Conservation (phyloP, 2,113 vertebrate genomes). For the Morphnarchus princeps region DNA sequence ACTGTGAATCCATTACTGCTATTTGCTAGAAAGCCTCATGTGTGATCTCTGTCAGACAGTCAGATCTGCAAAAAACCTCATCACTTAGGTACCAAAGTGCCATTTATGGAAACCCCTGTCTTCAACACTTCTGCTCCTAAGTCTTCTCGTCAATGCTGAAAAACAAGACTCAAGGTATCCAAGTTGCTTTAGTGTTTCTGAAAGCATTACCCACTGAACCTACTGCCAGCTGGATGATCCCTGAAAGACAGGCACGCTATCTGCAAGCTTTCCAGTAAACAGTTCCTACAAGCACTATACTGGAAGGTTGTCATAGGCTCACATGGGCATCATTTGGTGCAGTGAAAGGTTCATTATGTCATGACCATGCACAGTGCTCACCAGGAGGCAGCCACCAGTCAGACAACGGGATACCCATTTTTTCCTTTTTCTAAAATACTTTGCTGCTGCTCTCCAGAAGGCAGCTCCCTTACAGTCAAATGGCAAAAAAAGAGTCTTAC, state of each 20-base stretch:
- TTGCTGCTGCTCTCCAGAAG: background rate
- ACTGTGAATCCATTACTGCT: background rate
- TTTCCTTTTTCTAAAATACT: background rate
- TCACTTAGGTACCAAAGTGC: background rate
- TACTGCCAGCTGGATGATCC: background rate
- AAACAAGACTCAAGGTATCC: background rate
- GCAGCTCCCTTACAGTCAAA: background rate
- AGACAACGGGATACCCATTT: background rate
- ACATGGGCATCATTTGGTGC: fast-evolving
- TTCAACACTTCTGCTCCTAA: background rate
- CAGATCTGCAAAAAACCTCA: background rate
- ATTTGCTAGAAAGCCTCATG: background rate
- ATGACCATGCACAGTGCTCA: background rate
- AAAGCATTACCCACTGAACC: background rate
- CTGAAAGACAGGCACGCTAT: fast-evolving
- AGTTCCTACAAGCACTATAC: background rate
- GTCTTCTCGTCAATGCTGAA: background rate
- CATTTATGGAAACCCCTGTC: background rate
- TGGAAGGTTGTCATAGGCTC: background rate
- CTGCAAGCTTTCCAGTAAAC: background rate
- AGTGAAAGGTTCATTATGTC: background rate
- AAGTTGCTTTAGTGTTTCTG: background rate
- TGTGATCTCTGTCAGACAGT: background rate
- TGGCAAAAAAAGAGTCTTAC: background rate
- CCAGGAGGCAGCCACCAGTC: background rate